Conservation (phyloP, 2,113 vertebrate species). For the Chaetops frenatus region DNA sequence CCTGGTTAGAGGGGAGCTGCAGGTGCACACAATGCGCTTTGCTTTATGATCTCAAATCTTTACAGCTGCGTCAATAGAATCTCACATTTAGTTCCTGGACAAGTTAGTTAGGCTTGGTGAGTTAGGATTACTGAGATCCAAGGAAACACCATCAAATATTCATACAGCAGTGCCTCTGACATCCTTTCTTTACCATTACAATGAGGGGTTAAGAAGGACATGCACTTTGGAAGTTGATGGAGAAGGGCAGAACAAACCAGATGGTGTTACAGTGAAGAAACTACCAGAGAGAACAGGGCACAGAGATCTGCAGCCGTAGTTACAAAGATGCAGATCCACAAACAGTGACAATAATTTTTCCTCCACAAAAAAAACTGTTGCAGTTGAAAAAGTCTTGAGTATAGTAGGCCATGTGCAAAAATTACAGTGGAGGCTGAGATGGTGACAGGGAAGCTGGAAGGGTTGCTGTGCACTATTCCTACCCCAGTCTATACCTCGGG, state of each 20-base stretch:
- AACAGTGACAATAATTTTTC: background rate
- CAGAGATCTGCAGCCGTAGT: background rate
- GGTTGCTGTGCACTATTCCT: background rate
- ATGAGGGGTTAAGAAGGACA: background rate
- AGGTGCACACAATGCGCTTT: background rate
- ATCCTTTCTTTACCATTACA: background rate
- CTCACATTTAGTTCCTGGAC: background rate
- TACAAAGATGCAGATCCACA: background rate
- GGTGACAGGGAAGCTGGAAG: background rate
- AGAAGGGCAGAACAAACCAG: background rate
- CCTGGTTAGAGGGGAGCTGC: background rate
- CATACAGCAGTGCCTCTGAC: background rate
- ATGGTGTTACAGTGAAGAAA: background rate
- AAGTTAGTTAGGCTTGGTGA: background rate
- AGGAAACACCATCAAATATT: background rate
- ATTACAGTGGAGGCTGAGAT: background rate
- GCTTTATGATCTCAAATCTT: background rate
- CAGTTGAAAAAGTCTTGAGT: background rate
- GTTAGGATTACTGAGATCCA: background rate
- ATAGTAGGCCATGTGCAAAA: rapidly evolving
- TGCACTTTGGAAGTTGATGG: rapidly evolving
- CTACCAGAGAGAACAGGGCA: background rate
- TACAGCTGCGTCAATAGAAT: background rate
- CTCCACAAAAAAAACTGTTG: background rate
- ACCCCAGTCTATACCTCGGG: background rate